phyloP scores from a whole-genome alignment of 2,113 vertebrate genomes.

The Paracanthobrama guichenoti region DNA sequence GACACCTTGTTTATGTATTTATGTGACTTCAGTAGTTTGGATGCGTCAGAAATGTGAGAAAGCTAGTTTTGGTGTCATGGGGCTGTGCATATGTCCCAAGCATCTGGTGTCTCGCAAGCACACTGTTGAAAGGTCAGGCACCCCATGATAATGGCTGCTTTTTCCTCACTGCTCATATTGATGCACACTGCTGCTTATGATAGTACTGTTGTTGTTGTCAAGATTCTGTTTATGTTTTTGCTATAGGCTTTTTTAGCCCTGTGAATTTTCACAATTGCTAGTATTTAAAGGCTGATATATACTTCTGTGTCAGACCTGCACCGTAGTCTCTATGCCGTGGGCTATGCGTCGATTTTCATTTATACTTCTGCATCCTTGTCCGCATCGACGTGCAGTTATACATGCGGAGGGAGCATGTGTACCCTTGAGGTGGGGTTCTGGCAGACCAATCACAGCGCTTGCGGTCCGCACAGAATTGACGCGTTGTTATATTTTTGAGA shows the following conservation, averaged over 20 bases:
- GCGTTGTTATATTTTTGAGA: too few relatives aligned
- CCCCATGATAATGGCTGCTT: constrained; percentile 21
- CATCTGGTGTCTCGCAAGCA: constrained; percentile 56
- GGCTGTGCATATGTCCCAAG: constrained; percentile 55
- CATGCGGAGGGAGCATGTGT: too few relatives aligned
- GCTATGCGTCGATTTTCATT: too few relatives aligned
- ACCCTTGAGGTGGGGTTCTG: too few relatives aligned
- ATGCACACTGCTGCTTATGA: constrained; percentile 8
- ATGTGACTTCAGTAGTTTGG: constrained; percentile 41
- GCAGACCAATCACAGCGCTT: too few relatives aligned
- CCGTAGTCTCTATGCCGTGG: too few relatives aligned
- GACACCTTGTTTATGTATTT: constrained; percentile 21
- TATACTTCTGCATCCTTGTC: too few relatives aligned
- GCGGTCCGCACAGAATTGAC: too few relatives aligned
- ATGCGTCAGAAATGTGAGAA: constrained; percentile 47
- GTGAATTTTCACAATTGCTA: background rate
- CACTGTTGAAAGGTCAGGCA: constrained; percentile 53
- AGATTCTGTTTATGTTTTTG: background rate
- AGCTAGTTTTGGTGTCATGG: constrained; percentile 48
- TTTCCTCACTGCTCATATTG: constrained; percentile 11
- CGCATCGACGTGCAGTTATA: too few relatives aligned
- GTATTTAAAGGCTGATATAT: too few relatives aligned
- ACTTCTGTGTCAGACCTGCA: too few relatives aligned
- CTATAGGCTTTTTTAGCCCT: background rate
- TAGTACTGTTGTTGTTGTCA: constrained; percentile 5